phyloP scores from a whole-genome alignment of 1,140 invertebrate species.

The Drosophila kepulauana region DNA sequence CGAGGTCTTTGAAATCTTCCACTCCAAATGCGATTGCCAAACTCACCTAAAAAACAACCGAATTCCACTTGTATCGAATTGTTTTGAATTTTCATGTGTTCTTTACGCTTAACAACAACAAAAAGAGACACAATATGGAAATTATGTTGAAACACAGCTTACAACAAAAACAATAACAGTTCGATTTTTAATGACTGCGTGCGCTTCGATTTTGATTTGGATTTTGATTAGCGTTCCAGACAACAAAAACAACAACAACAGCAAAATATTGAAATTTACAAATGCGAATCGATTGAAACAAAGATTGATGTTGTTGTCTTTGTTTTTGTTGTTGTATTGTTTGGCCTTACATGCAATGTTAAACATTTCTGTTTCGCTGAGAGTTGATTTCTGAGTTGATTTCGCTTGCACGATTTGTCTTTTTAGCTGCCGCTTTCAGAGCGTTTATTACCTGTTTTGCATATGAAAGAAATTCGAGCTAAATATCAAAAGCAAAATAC shows the following conservation, averaged over 20 bases:
- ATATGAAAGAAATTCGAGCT: conserved; percentile 39
- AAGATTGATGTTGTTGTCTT: conserved; percentile 10
- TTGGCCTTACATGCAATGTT: conserved; percentile 48
- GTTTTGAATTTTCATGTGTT: conserved; percentile 25
- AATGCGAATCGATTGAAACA: conserved; percentile 71
- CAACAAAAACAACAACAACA: conserved; percentile 21
- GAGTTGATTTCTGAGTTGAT: conserved; percentile 39
- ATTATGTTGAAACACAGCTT: conserved; percentile 36
- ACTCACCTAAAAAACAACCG: conserved; percentile 46
- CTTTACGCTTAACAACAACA: conserved; percentile 19
- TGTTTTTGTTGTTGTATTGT: conserved; percentile 40
- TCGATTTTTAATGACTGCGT: conserved; percentile 20
- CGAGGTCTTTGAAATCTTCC: conserved; percentile 6
- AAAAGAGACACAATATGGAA: background rate
- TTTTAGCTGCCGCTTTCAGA: conserved; percentile 48
- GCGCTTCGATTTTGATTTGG: conserved; percentile 29
- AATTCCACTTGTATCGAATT: conserved; percentile 59
- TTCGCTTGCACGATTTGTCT: conserved; percentile 40
- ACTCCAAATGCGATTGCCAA: conserved; percentile 47
- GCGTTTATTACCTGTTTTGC: conserved; percentile 43
- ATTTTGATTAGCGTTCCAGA: conserved; percentile 30
- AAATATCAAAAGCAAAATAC: conserved; percentile 7
- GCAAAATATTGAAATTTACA: conserved; percentile 23
- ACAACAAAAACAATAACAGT: conserved; percentile 22
- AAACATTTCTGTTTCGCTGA: conserved; percentile 36